phyloP scores from a whole-genome alignment of 1,140 invertebrate genomes.

The Neodiprion pinetum region DNA sequence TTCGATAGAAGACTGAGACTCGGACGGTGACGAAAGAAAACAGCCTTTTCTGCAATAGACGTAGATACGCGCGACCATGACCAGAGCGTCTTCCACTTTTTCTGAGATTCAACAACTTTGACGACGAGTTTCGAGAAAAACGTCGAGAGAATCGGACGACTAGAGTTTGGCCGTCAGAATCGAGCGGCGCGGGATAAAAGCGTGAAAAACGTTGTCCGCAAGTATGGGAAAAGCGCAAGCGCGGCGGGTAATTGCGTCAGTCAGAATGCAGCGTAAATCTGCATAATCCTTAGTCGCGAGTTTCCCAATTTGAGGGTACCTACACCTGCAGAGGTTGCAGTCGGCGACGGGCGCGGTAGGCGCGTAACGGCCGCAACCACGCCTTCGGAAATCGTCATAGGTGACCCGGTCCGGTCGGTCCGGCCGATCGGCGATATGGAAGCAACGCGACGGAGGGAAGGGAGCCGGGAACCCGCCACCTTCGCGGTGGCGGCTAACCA shows the following conservation, averaged over 20 bases:
- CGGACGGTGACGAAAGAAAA: too few species aligned
- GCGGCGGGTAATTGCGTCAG: not conserved
- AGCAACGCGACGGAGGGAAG: not conserved
- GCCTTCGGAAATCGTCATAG: not conserved
- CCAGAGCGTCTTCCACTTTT: too few species aligned
- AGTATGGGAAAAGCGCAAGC: too few species aligned
- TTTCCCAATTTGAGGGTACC: not conserved
- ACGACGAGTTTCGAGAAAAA: too few species aligned
- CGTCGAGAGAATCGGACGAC: too few species aligned
- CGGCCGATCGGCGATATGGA: slow-evolving; percentile 3
- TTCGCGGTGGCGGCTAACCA: slow-evolving; percentile 29
- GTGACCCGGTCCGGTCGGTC: slow-evolving; percentile 1
- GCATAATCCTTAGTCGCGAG: not conserved
- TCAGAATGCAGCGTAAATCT: not conserved
- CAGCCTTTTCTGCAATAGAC: too few species aligned
- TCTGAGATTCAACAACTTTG: too few species aligned
- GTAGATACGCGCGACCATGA: too few species aligned
- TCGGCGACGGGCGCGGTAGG: not conserved
- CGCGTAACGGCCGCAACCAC: not conserved
- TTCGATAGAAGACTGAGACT: too few species aligned
- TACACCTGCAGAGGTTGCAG: not conserved
- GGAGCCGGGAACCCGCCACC: not conserved
- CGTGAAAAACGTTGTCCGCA: too few species aligned
- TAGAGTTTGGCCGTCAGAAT: too few species aligned
- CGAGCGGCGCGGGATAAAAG: too few species aligned